A percentile compares a stretch with the other conserved stretches of the same genome.
Conservation (phyloP, 2,113 vertebrate species). For the Tyto alba region DNA sequence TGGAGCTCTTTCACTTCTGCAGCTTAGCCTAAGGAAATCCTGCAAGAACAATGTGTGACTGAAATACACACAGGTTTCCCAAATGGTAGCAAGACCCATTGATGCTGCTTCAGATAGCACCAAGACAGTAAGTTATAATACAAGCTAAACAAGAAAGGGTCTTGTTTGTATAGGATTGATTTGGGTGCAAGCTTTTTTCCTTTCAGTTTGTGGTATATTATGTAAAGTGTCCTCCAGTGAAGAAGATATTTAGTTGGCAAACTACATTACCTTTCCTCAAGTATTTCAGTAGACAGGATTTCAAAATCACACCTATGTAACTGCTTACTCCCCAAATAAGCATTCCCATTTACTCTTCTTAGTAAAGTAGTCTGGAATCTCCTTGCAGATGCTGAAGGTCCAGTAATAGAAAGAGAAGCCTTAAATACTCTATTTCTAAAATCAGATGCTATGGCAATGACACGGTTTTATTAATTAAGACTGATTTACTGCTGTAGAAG, state of each 20-base stretch:
- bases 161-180: slow-evolving; percentile 8
- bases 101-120: slow-evolving; percentile 47
- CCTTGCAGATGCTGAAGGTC: background rate
- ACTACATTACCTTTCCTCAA: background rate
- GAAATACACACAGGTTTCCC: slow-evolving; percentile 64
- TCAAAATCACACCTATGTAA: background rate
- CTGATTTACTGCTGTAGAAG: background rate
- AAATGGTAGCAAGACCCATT: slow-evolving; percentile 54
- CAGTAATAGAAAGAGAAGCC: background rate
- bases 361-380: background rate
- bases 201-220: background rate
- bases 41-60: slow-evolving; percentile 71
- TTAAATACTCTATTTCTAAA: background rate
- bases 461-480: background rate
- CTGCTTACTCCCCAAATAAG: background rate
- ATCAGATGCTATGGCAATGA: background rate
- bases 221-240: background rate
- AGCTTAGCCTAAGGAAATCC: slow-evolving; percentile 76
- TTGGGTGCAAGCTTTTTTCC: slow-evolving; percentile 28
- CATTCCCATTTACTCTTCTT: background rate
- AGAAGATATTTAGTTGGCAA: slow-evolving; percentile 14
- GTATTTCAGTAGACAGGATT: background rate
- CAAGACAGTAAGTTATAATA: slow-evolving; percentile 24
- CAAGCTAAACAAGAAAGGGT: slow-evolving; percentile 18
- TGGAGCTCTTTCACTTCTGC: slow-evolving; percentile 74